These are phyloP conservation scores for Diogma glabrata DNA, from an alignment of 2,888 invertebrate genomes.

Conservation along the genomic window DNA sequence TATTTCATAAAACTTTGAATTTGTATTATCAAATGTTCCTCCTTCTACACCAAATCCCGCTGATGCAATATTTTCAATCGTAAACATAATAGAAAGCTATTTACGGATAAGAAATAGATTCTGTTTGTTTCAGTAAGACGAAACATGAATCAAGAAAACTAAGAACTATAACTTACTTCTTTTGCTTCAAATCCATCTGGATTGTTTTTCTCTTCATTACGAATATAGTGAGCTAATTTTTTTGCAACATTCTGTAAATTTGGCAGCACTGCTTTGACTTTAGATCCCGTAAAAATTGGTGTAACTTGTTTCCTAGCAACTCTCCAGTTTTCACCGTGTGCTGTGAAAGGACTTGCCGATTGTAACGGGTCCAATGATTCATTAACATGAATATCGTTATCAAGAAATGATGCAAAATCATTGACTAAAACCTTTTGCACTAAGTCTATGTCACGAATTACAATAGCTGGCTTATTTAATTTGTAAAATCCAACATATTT, in stretches of 20 bases:
- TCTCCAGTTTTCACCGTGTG: conserved; percentile 13
- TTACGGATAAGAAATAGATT: no score
- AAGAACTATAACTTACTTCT: no score
- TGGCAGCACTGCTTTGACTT: no score
- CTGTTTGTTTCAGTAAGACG: no score
- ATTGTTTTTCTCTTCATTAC: no score
- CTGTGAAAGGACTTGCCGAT: conserved; percentile 7
- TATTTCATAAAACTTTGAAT: conserved; percentile 13
- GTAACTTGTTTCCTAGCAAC: conserved; percentile 3
- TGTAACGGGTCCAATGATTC: conserved; percentile 13
- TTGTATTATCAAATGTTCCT: conserved; percentile 14
- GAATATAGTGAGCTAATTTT: no score
- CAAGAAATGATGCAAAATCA: conserved; percentile 14
- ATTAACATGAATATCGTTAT: conserved; percentile 11
- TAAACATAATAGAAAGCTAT: conserved; percentile 12
- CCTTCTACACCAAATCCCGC: conserved; percentile 16
- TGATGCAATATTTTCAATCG: conserved; percentile 14
- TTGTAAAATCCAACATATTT: conserved; percentile 18
- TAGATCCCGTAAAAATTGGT: no score
- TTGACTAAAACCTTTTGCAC: conserved; percentile 15
- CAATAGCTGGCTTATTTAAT: conserved; percentile 16
- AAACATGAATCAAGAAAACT: no score
- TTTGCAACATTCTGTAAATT: no score
- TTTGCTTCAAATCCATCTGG: no score
- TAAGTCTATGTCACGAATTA: conserved; percentile 16